Evolutionary conservation across 2,888 invertebrate species (phyloP).

Genomic region (Tetheella fluctuosa): DNA sequence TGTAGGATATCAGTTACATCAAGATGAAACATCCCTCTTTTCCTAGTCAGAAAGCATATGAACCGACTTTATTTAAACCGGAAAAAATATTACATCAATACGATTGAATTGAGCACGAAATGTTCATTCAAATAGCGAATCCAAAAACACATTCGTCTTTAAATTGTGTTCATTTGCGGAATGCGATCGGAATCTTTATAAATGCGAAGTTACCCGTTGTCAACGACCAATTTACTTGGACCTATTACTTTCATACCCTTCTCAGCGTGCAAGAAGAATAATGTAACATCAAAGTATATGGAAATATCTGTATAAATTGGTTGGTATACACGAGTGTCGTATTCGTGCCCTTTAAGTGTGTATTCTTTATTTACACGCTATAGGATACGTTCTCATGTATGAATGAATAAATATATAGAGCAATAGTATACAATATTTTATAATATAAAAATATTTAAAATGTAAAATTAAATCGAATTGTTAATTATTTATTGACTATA

Average conservation of each 20-base stretch:
- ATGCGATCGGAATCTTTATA: slow-evolving; percentile 79
- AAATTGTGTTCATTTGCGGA: slow-evolving; percentile 81
- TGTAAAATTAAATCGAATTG: no score
- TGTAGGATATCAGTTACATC: not conserved
- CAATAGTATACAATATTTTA: slow-evolving; percentile 12
- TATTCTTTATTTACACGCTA: slow-evolving; percentile 70
- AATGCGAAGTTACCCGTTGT: slow-evolving; percentile 65
- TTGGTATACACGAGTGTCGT: slow-evolving; percentile 50
- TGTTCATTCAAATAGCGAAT: slow-evolving; percentile 72
- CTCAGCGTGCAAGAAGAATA: slow-evolving; percentile 28
- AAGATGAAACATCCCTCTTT: not conserved
- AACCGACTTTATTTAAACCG: slow-evolving; percentile 18
- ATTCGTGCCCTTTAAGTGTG: slow-evolving; percentile 58
- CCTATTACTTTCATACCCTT: slow-evolving; percentile 30
- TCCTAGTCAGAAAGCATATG: not conserved
- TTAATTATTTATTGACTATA: no score
- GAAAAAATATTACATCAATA: slow-evolving; percentile 67
- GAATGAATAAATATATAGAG: slow-evolving; percentile 42
- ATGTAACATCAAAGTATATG: slow-evolving; percentile 35
- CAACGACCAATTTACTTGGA: slow-evolving; percentile 51
- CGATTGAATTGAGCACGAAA: slow-evolving; percentile 61
- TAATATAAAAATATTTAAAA: no score
- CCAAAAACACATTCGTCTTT: slow-evolving; percentile 73
- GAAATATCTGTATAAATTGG: slow-evolving; percentile 56
- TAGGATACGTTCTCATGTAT: slow-evolving; percentile 52